Evolutionary conservation across 2,113 vertebrate species (phyloP).

Genomic region (Stictonetta naevosa): DNA sequence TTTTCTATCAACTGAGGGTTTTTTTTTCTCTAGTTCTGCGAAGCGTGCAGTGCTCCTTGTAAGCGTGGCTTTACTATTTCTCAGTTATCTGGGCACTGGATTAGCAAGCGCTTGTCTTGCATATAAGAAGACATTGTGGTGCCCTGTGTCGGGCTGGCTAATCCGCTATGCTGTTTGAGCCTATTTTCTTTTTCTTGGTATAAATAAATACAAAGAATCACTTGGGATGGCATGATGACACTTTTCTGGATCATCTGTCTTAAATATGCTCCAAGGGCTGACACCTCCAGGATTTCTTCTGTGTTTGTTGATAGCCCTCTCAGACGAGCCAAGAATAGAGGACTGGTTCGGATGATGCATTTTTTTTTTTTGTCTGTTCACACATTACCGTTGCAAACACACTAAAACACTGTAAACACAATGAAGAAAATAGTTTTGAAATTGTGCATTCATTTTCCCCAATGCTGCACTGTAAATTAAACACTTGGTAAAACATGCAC

Average conservation of each 20-base stretch:
- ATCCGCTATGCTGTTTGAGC: not conserved
- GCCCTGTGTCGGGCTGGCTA: not conserved
- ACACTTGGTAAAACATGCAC: not conserved
- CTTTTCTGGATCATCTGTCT: slow-evolving; percentile 12
- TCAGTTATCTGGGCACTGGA: not conserved
- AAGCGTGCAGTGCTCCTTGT: not conserved
- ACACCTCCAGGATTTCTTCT: not conserved
- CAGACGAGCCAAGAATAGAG: slow-evolving; percentile 1
- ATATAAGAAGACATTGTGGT: not conserved
- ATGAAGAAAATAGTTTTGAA: not conserved
- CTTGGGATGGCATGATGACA: not conserved
- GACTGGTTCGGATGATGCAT: not conserved
- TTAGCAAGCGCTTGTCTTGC: not conserved
- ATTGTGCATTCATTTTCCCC: not conserved
- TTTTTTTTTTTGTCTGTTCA: not conserved
- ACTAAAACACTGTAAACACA: not conserved
- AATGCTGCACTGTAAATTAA: not conserved
- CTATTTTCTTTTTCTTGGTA: slow-evolving; percentile 29
- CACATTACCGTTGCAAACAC: not conserved
- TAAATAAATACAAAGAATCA: slow-evolving; percentile 28
- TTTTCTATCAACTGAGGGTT: not conserved
- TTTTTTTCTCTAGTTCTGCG: not conserved
- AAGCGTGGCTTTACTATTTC: not conserved
- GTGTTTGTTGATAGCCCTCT: not conserved
- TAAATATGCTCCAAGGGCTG: not conserved